Conservation (phyloP, 1,140 invertebrate genomes). For the Druon quercuslanigerum region DNA sequence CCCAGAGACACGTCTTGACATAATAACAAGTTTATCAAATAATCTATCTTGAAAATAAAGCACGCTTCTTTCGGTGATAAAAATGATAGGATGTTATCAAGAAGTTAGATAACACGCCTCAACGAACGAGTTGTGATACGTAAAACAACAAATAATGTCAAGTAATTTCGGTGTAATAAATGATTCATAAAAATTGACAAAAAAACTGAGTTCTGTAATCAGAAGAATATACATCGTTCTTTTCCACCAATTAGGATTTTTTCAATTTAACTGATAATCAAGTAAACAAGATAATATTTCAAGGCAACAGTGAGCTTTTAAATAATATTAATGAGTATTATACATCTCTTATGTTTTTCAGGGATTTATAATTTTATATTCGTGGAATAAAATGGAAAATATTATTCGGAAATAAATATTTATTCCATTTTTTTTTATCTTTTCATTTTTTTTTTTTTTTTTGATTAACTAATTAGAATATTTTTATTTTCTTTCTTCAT, state of each 20-base stretch:
- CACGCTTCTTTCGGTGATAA: constrained; percentile 23
- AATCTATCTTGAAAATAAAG: constrained; percentile 8
- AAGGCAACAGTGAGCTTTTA: no score
- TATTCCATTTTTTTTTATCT: no score
- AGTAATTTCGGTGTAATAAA: not conserved
- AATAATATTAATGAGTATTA: no score
- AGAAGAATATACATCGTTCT: not conserved
- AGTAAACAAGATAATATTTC: no score
- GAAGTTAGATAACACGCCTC: not conserved
- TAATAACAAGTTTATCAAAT: constrained; percentile 27
- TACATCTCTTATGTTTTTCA: no score
- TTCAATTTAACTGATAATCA: no score
- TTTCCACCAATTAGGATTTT: not conserved
- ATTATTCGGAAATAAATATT: no score
- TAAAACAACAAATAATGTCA: constrained; percentile 2
- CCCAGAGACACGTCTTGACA: not conserved
- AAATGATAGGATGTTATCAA: constrained; percentile 11
- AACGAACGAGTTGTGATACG: not conserved
- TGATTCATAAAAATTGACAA: constrained; percentile 11
- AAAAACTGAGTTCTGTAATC: not conserved
- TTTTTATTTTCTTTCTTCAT: no score
- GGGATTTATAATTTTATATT: no score
- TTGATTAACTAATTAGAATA: no score
- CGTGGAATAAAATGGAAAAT: no score
- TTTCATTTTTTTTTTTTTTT: no score